These are phyloP conservation scores for Xanthia togata DNA, from an alignment of 2,888 invertebrate species.

Conservation along the genomic window DNA sequence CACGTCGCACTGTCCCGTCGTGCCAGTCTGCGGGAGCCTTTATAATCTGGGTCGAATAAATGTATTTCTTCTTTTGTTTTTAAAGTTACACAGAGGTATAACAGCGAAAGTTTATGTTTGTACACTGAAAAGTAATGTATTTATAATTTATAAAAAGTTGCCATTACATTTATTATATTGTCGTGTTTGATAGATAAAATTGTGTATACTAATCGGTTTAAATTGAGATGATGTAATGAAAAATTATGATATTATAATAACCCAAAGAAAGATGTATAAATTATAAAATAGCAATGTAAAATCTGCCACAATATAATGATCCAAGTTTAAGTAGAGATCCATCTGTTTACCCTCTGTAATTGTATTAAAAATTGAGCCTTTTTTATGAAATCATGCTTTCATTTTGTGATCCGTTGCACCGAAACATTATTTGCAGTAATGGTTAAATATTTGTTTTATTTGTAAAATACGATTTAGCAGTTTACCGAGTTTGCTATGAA, in stretches of 20 bases:
- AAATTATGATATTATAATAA: not conserved
- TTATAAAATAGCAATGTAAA: constrained; percentile 20
- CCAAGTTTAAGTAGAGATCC: constrained; percentile 23
- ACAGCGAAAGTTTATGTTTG: not conserved
- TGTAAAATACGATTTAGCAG: not conserved
- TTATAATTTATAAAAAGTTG: constrained; percentile 4
- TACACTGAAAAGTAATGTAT: constrained; percentile 9
- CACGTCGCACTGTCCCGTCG: too few species aligned
- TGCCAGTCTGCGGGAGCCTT: not conserved
- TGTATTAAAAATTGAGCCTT: not conserved
- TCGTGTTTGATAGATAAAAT: constrained; percentile 1
- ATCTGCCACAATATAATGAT: constrained; percentile 17
- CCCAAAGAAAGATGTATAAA: constrained; percentile 15
- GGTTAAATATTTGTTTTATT: not conserved
- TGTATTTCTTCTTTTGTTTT: too few species aligned
- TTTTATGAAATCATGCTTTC: not conserved
- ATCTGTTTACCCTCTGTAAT: constrained; percentile 5
- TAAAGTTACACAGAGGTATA: not conserved
- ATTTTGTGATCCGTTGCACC: not conserved
- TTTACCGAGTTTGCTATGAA: not conserved
- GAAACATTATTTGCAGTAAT: not conserved
- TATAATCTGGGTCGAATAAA: not conserved
- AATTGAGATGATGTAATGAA: constrained; percentile 2
- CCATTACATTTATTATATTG: not conserved
- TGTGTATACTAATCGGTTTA: constrained; percentile 8